phyloP scores from a whole-genome alignment of 2,113 vertebrate genomes.

The Tychaedon coryphoeus region DNA sequence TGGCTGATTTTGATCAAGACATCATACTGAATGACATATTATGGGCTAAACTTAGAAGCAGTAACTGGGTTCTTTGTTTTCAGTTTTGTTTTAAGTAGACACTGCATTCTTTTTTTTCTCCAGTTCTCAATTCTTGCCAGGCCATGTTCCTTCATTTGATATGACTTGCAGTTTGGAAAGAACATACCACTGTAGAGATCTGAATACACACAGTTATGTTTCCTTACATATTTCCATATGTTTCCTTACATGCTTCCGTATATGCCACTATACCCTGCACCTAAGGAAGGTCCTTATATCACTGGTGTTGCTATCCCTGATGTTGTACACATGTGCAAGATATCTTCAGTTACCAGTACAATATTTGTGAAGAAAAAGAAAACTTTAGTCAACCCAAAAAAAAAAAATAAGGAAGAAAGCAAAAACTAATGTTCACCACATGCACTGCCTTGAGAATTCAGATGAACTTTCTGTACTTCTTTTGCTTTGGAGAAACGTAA shows the following conservation, averaged over 20 bases:
- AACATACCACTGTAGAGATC: not conserved
- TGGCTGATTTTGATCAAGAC: not conserved
- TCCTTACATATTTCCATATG: not conserved
- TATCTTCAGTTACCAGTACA: not conserved
- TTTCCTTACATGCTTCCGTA: no score
- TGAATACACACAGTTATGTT: not conserved
- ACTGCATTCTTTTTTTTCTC: not conserved
- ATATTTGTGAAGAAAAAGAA: not conserved
- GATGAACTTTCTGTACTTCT: conserved; percentile 32
- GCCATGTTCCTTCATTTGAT: not conserved
- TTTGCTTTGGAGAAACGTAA: conserved; percentile 40
- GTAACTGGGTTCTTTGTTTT: not conserved
- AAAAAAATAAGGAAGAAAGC: not conserved
- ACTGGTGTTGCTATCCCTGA: not conserved
- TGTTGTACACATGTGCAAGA: not conserved
- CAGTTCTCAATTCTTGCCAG: not conserved
- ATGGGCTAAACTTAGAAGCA: not conserved
- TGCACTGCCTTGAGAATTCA: conserved; percentile 41
- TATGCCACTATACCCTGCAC: not conserved
- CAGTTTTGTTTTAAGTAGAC: not conserved
- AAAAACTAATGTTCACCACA: conserved; percentile 29
- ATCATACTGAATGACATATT: not conserved
- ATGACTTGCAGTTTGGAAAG: not conserved
- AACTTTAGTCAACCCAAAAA: not conserved
- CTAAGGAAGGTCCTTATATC: not conserved